Evolutionary conservation across 2,888 invertebrate genomes (phyloP), one percentile per base, ranked within the genome.

Genomic region (Nephrotoma flavescens): DNA sequence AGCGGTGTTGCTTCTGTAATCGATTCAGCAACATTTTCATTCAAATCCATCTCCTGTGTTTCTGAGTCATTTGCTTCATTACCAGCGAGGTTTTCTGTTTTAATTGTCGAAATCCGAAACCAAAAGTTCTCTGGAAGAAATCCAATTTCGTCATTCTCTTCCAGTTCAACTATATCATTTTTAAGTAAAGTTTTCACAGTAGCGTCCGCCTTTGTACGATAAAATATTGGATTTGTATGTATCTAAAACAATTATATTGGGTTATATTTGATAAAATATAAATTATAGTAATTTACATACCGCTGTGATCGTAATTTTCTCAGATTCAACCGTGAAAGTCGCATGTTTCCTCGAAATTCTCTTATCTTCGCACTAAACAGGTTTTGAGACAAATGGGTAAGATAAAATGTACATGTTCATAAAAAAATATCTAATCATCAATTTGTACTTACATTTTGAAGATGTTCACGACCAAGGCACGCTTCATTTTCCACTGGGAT

Each of bases 351-450:
- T 42, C 0, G 85, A 85, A 45, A 85, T 85, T 85, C 85, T 44
- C 44, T 85, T 85, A 85, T 85, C 85, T 85, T 42, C 19, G 19
- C 85, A 85, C 85, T 85, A 42, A 84, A 42, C n/a, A 42, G n/a
- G 15, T n/a, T 83, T 2, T 71, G 11, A 71, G 0, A 2, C 31
- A 52, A 6, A 15, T 15, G 4, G 52, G 5, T 1, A 52, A 15
- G 52, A 5, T 15, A 15, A 71, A 19, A 71, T 9, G 0, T 57
- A 4, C 71, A 19, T 47, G 7, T 31, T 19, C 31, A 71, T 71
- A 19, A 31, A 31, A 31, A 15, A 15, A 52, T 52, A 15, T 5
- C 15, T 52, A 15, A 71, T 71, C 71, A 44, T 9, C 4, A 6
- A 44, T 31, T 31, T 31, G 4, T 47, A 12, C 31, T 71, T 71